Evolutionary conservation across 2,797 vertebrate genomes (phyloP).

Genomic region (Hylomyscus alleni): DNA sequence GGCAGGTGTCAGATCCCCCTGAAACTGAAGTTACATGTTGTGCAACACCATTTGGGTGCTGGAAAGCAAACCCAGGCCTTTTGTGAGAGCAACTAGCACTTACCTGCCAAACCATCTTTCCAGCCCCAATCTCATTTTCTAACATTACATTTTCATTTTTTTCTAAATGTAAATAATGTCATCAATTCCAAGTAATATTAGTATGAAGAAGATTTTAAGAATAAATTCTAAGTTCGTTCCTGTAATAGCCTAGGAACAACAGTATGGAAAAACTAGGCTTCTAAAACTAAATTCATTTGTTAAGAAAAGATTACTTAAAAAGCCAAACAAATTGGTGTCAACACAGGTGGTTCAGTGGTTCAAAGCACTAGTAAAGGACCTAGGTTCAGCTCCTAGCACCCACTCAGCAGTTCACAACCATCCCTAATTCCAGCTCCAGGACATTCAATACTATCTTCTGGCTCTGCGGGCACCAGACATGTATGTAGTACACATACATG

Average conservation of each 20-base stretch:
- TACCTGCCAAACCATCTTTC: not conserved
- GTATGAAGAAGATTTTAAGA: conserved; percentile 18
- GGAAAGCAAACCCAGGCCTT: not conserved
- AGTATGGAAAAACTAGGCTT: conserved; percentile 2
- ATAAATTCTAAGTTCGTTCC: conserved; percentile 31
- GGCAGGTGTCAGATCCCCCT: not conserved
- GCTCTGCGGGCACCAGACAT: not conserved
- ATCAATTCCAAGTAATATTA: conserved; percentile 3
- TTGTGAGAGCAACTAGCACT: not conserved
- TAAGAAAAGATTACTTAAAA: conserved; percentile 32
- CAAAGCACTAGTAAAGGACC: not conserved
- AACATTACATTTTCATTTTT: not conserved
- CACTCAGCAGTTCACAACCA: not conserved
- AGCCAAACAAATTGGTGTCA: not conserved
- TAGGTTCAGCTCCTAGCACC: not conserved
- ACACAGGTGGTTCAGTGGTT: not conserved
- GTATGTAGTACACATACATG: not conserved
- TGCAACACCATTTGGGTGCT: not conserved
- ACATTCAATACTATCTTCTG: not conserved
- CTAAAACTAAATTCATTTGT: not conserved
- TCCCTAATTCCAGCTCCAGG: not conserved
- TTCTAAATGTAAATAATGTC: conserved; percentile 50
- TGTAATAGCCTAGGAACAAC: conserved; percentile 50
- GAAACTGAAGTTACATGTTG: not conserved
- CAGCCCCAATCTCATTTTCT: not conserved